These are phyloP conservation scores for Neoitamus cyanurus DNA, from an alignment of 2,888 invertebrate species.

Conservation along the genomic window DNA sequence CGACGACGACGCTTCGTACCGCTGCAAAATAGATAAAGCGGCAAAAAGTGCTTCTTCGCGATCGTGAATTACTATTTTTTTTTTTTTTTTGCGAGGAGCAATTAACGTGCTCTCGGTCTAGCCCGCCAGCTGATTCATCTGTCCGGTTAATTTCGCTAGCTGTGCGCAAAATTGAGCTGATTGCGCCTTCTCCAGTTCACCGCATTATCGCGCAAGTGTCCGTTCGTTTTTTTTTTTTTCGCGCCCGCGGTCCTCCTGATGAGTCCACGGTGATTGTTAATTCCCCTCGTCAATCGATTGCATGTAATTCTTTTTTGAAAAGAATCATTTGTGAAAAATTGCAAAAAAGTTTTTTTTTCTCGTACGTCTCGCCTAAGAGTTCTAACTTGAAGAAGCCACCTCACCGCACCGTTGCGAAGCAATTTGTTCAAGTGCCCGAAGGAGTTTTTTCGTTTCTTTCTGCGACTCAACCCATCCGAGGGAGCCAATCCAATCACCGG, in stretches of 20 bases:
- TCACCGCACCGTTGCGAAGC: background rate
- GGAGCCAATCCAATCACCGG: background rate
- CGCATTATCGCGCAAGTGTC: background rate
- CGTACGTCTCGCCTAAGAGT: background rate
- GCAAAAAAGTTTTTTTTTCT: background rate
- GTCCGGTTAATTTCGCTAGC: background rate
- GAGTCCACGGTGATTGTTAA: constrained; percentile 3
- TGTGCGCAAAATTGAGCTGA: background rate
- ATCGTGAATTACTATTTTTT: background rate
- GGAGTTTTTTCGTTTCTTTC: background rate
- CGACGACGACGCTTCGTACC: background rate
- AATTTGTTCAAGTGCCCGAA: background rate
- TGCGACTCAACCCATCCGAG: background rate
- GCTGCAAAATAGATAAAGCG: constrained; percentile 7
- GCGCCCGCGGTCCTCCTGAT: background rate
- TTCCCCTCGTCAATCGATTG: background rate
- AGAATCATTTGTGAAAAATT: constrained; percentile 1
- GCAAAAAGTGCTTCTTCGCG: background rate
- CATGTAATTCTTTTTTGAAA: background rate
- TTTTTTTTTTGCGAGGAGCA: background rate
- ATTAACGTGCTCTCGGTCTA: background rate
- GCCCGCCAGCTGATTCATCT: constrained; percentile 17
- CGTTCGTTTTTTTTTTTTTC: background rate
- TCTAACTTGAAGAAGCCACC: background rate
- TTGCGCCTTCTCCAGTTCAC: background rate